Conservation (phyloP, 2,888 invertebrate species). For the Hydropsyche betteni region DNA sequence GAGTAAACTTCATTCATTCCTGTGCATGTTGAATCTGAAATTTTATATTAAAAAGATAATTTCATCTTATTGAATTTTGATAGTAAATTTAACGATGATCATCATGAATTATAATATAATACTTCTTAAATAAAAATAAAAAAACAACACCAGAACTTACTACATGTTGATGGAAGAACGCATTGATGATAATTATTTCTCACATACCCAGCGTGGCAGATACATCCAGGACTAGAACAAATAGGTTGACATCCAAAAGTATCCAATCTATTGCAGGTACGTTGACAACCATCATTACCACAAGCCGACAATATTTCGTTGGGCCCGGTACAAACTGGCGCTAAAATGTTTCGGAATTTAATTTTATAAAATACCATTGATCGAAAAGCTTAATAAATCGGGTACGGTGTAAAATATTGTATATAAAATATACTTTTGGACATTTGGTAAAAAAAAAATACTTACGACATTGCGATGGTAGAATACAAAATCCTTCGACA, state of each 20-base stretch:
- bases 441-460: not conserved
- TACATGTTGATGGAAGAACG: not conserved
- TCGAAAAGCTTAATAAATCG: too few species aligned
- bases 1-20: not conserved
- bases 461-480: slow-evolving; percentile 6
- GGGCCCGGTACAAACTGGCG: not conserved
- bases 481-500: not conserved
- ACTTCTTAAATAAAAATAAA: not conserved
- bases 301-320: slow-evolving; percentile 30
- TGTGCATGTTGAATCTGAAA: slow-evolving; percentile 30
- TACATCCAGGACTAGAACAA: not conserved
- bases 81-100: too few species aligned
- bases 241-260: not conserved
- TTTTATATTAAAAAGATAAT: too few species aligned
- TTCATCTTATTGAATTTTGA: too few species aligned
- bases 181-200: not conserved
- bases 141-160: not conserved
- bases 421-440: too few species aligned
- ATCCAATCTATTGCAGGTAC: slow-evolving; percentile 1
- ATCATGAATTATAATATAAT: too few species aligned
- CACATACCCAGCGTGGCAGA: not conserved
- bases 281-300: slow-evolving; percentile 35
- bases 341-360: too few species aligned
- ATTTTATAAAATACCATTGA: not conserved
- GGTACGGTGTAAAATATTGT: too few species aligned